These are phyloP conservation scores for Megalops cyprinoides DNA, from an alignment of 2,797 vertebrate species.

Conservation along the genomic window DNA sequence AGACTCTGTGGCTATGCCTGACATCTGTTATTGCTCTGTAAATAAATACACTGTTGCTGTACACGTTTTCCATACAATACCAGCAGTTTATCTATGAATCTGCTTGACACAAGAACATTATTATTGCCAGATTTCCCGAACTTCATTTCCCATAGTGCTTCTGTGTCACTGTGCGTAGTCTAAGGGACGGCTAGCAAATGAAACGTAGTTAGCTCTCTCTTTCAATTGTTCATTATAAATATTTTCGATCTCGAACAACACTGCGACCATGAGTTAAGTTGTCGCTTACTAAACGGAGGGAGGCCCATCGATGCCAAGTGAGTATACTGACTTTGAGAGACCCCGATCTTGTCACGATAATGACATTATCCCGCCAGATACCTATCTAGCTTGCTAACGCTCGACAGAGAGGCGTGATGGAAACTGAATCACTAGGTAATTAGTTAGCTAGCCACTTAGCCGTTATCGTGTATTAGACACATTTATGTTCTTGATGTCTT, in stretches of 20 bases:
- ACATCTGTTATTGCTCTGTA: background rate
- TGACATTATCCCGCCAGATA: conserved; percentile 2
- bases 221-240: background rate
- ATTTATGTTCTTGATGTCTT: too few species aligned
- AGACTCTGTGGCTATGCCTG: background rate
- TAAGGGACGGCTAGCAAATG: background rate
- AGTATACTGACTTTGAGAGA: background rate
- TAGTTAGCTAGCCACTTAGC: too few species aligned
- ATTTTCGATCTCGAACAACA: background rate
- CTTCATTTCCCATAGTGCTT: conserved; percentile 6
- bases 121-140: background rate
- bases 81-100: too few species aligned
- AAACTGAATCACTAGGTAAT: too few species aligned
- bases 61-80: too few species aligned
- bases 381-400: background rate
- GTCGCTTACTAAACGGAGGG: background rate
- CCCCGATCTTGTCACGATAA: background rate
- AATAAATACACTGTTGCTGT: too few species aligned
- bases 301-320: background rate
- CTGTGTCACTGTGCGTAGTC: background rate
- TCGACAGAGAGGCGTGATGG: background rate
- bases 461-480: too few species aligned
- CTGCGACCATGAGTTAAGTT: background rate
- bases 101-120: too few species aligned
- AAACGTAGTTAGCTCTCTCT: background rate